These are phyloP conservation scores for Elgaria multicarinata DNA, from an alignment of 2,113 vertebrate genomes.

Conservation along the genomic window DNA sequence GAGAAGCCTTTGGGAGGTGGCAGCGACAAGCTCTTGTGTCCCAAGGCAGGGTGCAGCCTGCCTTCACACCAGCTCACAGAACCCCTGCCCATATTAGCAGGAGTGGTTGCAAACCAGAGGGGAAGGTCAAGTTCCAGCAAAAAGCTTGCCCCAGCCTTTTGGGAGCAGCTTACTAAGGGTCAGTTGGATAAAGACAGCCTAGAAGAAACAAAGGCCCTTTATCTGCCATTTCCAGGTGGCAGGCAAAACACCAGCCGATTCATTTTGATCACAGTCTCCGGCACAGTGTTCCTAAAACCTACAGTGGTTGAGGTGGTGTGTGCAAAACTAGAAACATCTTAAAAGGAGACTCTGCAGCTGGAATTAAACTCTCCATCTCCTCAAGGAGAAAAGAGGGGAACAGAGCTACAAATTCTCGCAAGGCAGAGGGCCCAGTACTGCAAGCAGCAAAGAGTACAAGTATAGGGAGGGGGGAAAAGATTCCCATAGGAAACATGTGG, in stretches of 20 bases:
- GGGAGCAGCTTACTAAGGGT: not conserved
- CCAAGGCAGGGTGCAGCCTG: not conserved
- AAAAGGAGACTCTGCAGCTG: not conserved
- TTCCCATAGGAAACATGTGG: not conserved
- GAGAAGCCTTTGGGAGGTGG: not conserved
- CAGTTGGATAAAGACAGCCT: not conserved
- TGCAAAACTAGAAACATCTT: accelerated
- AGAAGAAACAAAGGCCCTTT: slow-evolving; percentile 18
- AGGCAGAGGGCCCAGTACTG: not conserved
- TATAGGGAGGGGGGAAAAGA: not conserved
- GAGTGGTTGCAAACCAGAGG: not conserved
- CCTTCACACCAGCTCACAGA: not conserved
- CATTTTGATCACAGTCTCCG: not conserved
- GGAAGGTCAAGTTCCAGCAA: not conserved
- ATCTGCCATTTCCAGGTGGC: slow-evolving; percentile 1
- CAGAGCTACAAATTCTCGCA: not conserved
- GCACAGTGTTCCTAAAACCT: not conserved
- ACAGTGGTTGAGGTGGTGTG: accelerated
- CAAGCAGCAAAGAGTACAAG: not conserved
- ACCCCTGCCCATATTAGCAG: not conserved
- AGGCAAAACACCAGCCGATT: not conserved
- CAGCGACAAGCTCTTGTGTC: not conserved
- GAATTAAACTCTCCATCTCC: not conserved
- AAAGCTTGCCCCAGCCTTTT: not conserved
- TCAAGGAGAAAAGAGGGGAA: not conserved